Conservation (phyloP, 2,888 invertebrate species). For the Ophonus ardosiacus region DNA sequence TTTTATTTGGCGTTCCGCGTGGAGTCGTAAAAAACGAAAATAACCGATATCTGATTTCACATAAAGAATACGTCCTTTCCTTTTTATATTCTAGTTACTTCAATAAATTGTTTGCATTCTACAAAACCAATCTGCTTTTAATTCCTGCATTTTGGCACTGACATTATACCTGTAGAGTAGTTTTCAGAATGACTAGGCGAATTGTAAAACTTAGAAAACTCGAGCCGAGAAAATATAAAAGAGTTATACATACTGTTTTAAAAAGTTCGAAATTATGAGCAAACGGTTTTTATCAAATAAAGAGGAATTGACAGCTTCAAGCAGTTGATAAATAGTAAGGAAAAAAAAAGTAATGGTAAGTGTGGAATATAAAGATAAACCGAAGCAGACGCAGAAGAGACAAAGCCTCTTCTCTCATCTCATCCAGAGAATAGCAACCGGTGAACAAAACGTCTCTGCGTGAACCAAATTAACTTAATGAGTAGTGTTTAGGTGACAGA, state of each 20-base stretch:
- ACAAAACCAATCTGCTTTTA: too few relatives aligned
- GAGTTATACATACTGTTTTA: too few relatives aligned
- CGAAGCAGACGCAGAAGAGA: not conserved
- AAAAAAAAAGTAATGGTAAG: conserved; percentile 18
- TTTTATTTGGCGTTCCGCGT: conserved; percentile 54
- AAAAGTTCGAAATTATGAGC: not conserved
- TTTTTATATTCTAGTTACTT: conserved; percentile 23
- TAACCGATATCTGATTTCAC: conserved; percentile 53
- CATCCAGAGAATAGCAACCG: not conserved
- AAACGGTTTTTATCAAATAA: conserved; percentile 48
- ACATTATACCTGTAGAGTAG: not conserved
- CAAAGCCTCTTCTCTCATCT: not conserved
- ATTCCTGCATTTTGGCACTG: too few relatives aligned
- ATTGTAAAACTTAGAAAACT: too few relatives aligned
- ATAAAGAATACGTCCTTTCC: conserved; percentile 46
- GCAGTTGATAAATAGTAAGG: conserved; percentile 33
- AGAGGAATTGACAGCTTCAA: conserved; percentile 52
- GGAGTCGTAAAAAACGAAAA: conserved; percentile 55
- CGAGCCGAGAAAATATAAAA: too few relatives aligned
- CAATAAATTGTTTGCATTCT: conserved; percentile 38
- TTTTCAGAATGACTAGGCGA: too few relatives aligned
- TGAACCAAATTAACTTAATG: conserved; percentile 70
- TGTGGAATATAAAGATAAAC: conserved; percentile 19
- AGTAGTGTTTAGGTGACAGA: conserved; percentile 73
- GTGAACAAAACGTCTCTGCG: conserved; percentile 62